Base-by-base conservation (phyloP, 1,140 invertebrate genomes). In the Saccostrea echinata region DNA sequence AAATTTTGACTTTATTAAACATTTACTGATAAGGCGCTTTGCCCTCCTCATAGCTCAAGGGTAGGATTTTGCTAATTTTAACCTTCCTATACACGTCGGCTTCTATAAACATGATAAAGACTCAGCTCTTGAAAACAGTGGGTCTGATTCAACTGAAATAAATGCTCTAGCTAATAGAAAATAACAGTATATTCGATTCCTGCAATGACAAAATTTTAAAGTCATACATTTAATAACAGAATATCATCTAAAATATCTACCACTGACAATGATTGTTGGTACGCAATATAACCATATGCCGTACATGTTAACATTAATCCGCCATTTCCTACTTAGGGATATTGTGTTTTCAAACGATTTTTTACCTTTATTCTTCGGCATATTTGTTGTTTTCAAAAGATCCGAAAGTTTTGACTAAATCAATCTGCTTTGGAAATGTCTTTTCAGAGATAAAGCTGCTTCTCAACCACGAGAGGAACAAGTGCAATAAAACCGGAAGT, bases 351-450 rank as follows among this genome's bases (percentile, higher is more conserved):
- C 1, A 30, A 0, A 11, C 1, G 13, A 33, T 16, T 16, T 12
- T 27, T 71, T 71, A 71, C 68, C 68, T 71, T 71, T 71, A 71
- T 71, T 71, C 68, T 71, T 71, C 68, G 68, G 68, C 68, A 71
- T 71, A 30, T 27, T 71, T 71, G 68, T 71, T 71, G 3, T 71
- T 71, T 71, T 30, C 27, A 71, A 71, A 16, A 33, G 27, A 35
- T 71, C 27, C 55, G 12, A 11, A 0, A 71, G 27, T 71, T 30
- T 16, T 16, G 11, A 71, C 68, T 30, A 30, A 71, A 16, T 13
- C 9, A 33, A 27, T 71, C 16, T 4, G 13, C 16, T 30, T 27
- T 33, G 24, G 13, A 71, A 71, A 16, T 11, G 24, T 71, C n/a
- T 71, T 71, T 71, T 30, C 68, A 71, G 68, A 71, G 27, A 71